These are phyloP conservation scores for Germaria angustata DNA, from an alignment of 2,888 invertebrate species.

Conservation along the genomic window DNA sequence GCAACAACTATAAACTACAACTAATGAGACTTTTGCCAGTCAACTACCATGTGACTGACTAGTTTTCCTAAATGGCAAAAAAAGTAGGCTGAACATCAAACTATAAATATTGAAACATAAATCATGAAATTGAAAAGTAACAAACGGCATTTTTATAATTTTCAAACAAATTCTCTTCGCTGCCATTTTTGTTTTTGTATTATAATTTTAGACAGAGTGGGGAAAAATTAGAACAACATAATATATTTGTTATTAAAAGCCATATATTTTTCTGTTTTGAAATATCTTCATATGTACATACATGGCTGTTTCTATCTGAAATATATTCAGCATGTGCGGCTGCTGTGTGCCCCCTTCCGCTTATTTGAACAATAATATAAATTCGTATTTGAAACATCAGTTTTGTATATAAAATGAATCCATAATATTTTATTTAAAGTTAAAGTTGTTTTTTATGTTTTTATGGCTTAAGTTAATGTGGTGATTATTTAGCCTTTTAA, in stretches of 20 bases:
- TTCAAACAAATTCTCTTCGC: constrained; percentile 24
- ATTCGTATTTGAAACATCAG: constrained; percentile 1
- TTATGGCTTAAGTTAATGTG: constrained; percentile 60
- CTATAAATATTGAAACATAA: constrained; percentile 44
- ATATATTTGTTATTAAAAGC: constrained; percentile 49
- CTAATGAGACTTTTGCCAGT: constrained; percentile 15
- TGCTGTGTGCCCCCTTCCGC: neutral
- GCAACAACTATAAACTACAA: constrained; percentile 25
- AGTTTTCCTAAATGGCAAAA: constrained; percentile 10
- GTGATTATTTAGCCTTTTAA: constrained; percentile 66
- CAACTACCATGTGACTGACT: neutral
- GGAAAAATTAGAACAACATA: constrained; percentile 41
- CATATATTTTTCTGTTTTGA: constrained; percentile 16
- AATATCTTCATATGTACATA: neutral
- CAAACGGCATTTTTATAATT: constrained; percentile 8
- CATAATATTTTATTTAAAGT: constrained; percentile 50
- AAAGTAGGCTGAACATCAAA: neutral
- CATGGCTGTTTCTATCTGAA: neutral
- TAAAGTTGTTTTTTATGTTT: constrained; percentile 43
- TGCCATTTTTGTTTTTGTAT: neutral
- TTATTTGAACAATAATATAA: constrained; percentile 34
- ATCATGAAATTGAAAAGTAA: constrained; percentile 33
- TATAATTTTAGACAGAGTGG: neutral
- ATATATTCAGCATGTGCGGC: constrained; percentile 17
- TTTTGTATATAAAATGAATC: constrained; percentile 30